Percentiles rank a stretch among this genome's conserved stretches.
phyloP scores from a whole-genome alignment of 2,113 vertebrate species.

The Pardalotus punctatus region DNA sequence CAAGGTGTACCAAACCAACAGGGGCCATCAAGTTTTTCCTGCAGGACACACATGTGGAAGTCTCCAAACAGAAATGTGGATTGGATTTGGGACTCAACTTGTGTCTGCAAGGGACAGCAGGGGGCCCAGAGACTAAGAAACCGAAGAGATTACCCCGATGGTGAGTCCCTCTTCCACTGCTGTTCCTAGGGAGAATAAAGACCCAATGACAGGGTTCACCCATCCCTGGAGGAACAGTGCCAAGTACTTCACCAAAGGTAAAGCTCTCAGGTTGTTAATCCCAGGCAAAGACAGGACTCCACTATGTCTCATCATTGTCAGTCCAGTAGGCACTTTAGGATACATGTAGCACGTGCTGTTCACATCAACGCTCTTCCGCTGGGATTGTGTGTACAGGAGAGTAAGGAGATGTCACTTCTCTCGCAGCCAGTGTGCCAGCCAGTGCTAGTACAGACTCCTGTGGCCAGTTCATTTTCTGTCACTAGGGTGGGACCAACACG shows the following conservation, averaged over 20 bases:
- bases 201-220: neutral
- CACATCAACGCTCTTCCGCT: neutral
- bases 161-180: neutral
- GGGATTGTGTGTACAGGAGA: neutral
- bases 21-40: neutral
- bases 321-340: rapidly evolving
- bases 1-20: neutral
- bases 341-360: neutral
- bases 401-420: neutral
- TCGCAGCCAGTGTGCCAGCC: rapidly evolving
- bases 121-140: neutral
- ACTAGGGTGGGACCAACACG: neutral
- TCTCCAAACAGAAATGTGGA: neutral
- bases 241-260: neutral
- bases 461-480: neutral
- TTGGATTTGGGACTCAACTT: neutral
- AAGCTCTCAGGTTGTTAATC: neutral
- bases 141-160: neutral
- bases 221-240: neutral
- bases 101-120: neutral
- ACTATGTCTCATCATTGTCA: rapidly evolving
- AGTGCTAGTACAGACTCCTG: neutral
- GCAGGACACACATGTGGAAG: neutral
- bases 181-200: neutral
- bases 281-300: neutral